phyloP scores from a whole-genome alignment of 2,113 vertebrate species.

The Carettochelys insculpta region DNA sequence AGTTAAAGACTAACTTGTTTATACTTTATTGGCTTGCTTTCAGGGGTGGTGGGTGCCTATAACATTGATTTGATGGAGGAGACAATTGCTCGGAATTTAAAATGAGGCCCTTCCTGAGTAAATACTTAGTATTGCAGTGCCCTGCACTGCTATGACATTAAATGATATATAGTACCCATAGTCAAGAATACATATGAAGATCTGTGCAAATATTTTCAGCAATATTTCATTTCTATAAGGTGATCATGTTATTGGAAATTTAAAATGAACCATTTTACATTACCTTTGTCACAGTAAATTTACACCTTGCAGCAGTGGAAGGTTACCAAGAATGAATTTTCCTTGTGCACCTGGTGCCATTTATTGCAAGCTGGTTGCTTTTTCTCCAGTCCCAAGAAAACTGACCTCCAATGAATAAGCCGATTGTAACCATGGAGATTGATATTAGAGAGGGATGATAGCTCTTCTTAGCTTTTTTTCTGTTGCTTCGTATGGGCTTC shows the following conservation, averaged over 20 bases:
- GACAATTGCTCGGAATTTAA: not conserved
- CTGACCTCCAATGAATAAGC: not conserved
- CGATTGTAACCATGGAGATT: not conserved
- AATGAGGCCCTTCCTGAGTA: not conserved
- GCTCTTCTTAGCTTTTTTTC: not conserved
- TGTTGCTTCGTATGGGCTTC: not conserved
- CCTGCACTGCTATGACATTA: not conserved
- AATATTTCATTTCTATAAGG: not conserved
- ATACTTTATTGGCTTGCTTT: conserved; percentile 15
- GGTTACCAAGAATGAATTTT: not conserved
- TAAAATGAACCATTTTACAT: not conserved
- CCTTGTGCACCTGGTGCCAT: not conserved
- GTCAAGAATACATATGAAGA: not conserved
- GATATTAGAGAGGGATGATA: not conserved
- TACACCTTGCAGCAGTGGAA: not conserved
- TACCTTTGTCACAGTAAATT: not conserved
- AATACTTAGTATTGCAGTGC: not conserved
- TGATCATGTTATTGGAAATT: not conserved
- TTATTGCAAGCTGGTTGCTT: not conserved
- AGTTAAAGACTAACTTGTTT: not conserved
- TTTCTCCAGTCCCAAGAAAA: not conserved
- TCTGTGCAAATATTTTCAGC: not conserved
- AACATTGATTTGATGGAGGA: conserved; percentile 12
- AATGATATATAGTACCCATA: not conserved
- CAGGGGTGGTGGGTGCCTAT: too few relatives aligned